phyloP scores from a whole-genome alignment of 2,797 vertebrate genomes.

The Sparus aurata region DNA sequence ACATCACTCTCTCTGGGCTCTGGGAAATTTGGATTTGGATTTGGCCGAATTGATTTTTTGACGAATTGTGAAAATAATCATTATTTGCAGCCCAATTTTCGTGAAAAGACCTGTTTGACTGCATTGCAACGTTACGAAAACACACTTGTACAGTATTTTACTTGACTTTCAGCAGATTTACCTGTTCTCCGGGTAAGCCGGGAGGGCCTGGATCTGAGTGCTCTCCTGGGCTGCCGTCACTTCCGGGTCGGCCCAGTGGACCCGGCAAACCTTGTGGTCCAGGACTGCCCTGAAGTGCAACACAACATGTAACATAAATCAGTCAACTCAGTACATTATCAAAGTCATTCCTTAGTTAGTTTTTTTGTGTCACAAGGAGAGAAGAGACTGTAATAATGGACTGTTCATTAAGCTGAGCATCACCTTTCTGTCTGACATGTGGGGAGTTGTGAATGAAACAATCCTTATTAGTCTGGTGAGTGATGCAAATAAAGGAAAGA shows the following conservation, averaged over 20 bases:
- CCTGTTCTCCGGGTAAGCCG: slow-evolving; percentile 81
- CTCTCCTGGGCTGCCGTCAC: slow-evolving; percentile 74
- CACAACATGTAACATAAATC: neutral
- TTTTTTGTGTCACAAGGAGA: neutral
- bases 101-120: too few species aligned
- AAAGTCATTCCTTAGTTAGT: neutral
- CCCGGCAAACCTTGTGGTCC: slow-evolving; percentile 82
- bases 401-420: neutral
- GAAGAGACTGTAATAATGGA: neutral
- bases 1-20: too few species aligned
- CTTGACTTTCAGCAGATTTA: slow-evolving; percentile 35
- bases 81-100: too few species aligned
- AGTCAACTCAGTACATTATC: neutral
- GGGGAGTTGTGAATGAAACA: neutral
- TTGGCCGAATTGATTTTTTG: too few species aligned
- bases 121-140: neutral
- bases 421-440: neutral
- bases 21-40: too few species aligned
- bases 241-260: slow-evolving; percentile 79
- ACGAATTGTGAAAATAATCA: too few species aligned
- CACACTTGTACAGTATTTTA: neutral
- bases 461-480: neutral
- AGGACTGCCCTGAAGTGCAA: slow-evolving; percentile 71
- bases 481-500: slow-evolving; percentile 35
- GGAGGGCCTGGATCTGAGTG: slow-evolving; percentile 52